phyloP scores from a whole-genome alignment of 2,888 invertebrate species.

The Chymomyza procnemis region DNA sequence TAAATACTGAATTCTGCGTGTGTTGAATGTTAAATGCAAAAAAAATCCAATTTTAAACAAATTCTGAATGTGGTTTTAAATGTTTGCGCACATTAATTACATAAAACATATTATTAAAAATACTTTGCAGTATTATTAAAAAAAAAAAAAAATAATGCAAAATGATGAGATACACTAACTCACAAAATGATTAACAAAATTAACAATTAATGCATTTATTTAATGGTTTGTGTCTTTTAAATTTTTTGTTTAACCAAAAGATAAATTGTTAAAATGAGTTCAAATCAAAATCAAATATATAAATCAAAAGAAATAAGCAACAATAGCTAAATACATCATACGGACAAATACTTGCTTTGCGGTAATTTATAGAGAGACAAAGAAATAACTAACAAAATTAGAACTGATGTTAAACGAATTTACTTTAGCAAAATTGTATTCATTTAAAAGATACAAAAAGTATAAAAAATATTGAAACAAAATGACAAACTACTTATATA shows the following conservation, averaged over 20 bases:
- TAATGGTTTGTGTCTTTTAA: conserved; percentile 15
- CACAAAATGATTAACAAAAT: conserved; percentile 1
- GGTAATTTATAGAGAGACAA: conserved; percentile 16
- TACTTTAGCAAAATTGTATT: conserved; percentile 75
- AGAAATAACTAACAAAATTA: conserved; percentile 56
- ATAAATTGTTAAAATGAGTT: background rate
- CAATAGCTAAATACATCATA: conserved; percentile 9
- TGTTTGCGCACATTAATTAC: conserved; percentile 9
- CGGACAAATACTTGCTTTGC: conserved; percentile 7
- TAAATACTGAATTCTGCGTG: background rate
- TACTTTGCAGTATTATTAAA: conserved; percentile 8
- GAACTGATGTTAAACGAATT: conserved; percentile 77
- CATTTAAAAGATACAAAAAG: conserved; percentile 37
- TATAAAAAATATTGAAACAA: conserved; percentile 6
- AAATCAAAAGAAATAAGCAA: conserved; percentile 36
- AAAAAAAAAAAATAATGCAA: background rate
- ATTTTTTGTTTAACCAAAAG: conserved; percentile 8
- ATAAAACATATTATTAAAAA: conserved; percentile 1
- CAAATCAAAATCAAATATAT: conserved; percentile 47
- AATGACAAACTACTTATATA: conserved; percentile 14
- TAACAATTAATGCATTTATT: conserved; percentile 17
- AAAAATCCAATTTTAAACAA: conserved; percentile 1
- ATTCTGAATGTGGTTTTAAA: conserved; percentile 13
- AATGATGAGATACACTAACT: background rate
- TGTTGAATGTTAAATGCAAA: background rate